Evolutionary conservation across 2,888 invertebrate genomes (phyloP).

Genomic region (Nomada hirtipes): DNA sequence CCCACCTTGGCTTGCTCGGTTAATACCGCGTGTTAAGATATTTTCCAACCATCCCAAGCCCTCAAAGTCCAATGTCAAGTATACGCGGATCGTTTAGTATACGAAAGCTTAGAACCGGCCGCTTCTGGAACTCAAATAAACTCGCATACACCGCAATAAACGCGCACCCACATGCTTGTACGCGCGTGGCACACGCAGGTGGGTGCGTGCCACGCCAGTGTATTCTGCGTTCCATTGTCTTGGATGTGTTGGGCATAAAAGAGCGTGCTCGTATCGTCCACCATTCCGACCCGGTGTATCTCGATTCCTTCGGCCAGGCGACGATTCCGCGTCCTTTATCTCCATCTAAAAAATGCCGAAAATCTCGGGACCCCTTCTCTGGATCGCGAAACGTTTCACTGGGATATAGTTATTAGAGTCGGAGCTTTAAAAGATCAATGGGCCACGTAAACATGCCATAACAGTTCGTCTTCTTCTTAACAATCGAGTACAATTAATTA

Average conservation of each 20-base stretch:
- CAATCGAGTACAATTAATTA: too few relatives aligned
- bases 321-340: background rate
- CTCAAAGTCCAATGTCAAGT: constrained; percentile 24
- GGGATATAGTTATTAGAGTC: constrained; percentile 17
- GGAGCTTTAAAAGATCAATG: background rate
- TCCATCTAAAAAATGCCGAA: constrained; percentile 25
- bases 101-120: background rate
- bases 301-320: constrained; percentile 11
- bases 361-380: background rate
- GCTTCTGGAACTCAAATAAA: constrained; percentile 25
- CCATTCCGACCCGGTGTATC: constrained; percentile 21
- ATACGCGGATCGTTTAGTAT: background rate
- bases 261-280: constrained; percentile 52
- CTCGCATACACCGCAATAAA: constrained; percentile 13
- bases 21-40: too few relatives aligned
- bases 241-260: constrained; percentile 55
- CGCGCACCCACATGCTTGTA: constrained; percentile 6
- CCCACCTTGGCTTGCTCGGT: too few relatives aligned
- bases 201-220: constrained; percentile 27
- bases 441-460: too few relatives aligned
- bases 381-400: background rate
- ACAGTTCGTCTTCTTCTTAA: too few relatives aligned
- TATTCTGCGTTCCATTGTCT: constrained; percentile 62
- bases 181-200: constrained; percentile 34
- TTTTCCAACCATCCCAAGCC: too few relatives aligned